Evolutionary conservation across 2,113 vertebrate genomes (phyloP).

Genomic region (Tragulus kanchil): DNA sequence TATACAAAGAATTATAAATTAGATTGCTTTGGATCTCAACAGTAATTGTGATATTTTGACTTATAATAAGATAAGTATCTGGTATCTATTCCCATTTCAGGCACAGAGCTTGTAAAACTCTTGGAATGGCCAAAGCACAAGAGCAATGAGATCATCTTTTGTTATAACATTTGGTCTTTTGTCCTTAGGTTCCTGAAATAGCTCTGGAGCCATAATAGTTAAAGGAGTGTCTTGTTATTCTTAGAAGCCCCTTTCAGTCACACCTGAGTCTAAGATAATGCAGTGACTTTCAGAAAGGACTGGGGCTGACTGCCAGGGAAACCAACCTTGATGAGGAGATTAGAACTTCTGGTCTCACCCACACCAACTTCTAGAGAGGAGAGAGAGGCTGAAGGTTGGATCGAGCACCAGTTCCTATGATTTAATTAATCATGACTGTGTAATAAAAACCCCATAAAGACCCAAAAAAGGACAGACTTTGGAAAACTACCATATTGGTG

Average conservation of each 20-base stretch:
- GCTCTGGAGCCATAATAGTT: not conserved
- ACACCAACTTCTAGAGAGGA: not conserved
- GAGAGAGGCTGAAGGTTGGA: not conserved
- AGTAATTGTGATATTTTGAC: not conserved
- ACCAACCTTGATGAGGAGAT: not conserved
- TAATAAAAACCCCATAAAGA: not conserved
- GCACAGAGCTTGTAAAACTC: not conserved
- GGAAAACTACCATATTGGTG: not conserved
- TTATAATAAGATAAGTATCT: constrained; percentile 11
- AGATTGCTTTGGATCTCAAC: not conserved
- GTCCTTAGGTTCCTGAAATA: not conserved
- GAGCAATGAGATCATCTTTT: not conserved
- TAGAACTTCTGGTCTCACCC: not conserved
- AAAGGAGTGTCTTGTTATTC: not conserved
- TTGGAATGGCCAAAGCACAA: not conserved
- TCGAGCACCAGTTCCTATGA: not conserved
- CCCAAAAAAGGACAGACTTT: not conserved
- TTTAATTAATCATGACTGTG: not conserved
- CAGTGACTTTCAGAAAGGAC: not conserved
- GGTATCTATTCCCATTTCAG: not conserved
- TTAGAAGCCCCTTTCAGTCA: not conserved
- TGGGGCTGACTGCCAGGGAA: not conserved
- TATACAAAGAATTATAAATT: constrained; percentile 28
- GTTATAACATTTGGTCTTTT: not conserved
- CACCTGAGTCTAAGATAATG: not conserved